Evolutionary conservation across 2,797 vertebrate genomes (phyloP).

Genomic region (Poecilia gillii): DNA sequence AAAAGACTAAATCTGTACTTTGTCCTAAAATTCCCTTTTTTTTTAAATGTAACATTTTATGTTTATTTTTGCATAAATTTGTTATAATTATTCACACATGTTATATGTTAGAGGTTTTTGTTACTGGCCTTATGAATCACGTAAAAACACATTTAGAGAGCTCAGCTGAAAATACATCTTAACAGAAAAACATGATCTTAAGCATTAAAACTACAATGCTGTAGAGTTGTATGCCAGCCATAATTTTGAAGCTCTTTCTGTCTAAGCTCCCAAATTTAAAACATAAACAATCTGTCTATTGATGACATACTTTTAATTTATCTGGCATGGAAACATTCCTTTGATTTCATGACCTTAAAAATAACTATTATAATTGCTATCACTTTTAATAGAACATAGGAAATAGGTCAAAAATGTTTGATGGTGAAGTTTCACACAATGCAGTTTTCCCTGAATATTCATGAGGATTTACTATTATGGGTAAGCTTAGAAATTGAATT

Average conservation of each 20-base stretch:
- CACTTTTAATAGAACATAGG: neutral
- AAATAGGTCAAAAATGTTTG: neutral
- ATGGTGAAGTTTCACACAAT: neutral
- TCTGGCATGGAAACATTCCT: neutral
- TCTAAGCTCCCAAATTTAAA: neutral
- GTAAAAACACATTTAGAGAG: neutral
- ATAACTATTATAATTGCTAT: neutral
- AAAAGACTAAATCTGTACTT: neutral
- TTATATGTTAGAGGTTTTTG: neutral
- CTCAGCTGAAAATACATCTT: neutral
- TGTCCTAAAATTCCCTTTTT: neutral
- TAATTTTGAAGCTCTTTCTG: neutral
- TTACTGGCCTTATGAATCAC: neutral
- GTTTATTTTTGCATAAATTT: neutral
- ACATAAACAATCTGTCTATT: neutral
- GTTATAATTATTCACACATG: neutral
- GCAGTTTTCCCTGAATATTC: neutral
- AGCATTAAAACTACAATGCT: neutral
- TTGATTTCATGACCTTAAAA: neutral
- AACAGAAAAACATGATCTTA: neutral
- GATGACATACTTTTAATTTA: neutral
- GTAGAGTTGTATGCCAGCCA: too few species aligned
- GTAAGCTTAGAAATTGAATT: neutral
- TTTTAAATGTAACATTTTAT: neutral
- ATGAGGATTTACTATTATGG: neutral